phyloP scores from a whole-genome alignment of 2,888 invertebrate genomes.

The Polydrusus tereticollis region DNA sequence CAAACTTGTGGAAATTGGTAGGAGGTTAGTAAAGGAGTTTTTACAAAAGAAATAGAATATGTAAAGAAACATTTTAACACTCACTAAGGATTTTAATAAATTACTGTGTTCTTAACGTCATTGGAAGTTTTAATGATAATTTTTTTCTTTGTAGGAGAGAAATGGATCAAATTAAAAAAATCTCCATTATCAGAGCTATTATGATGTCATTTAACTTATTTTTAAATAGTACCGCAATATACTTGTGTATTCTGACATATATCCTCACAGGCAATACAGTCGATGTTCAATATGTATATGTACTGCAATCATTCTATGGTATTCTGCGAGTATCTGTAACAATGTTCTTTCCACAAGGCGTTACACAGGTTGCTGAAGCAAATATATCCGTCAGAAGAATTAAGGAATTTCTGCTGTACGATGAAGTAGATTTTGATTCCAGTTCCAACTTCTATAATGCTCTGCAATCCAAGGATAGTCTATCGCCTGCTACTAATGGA shows the following conservation, averaged over 20 bases:
- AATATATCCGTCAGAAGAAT: slow-evolving; percentile 62
- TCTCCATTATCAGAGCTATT: slow-evolving; percentile 76
- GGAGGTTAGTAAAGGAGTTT: slow-evolving; percentile 69
- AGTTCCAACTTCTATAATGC: slow-evolving; percentile 40
- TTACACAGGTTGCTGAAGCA: slow-evolving; percentile 79
- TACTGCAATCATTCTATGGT: slow-evolving; percentile 82
- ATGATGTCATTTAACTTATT: slow-evolving; percentile 78
- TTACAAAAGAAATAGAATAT: too few species aligned
- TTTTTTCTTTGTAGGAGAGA: slow-evolving; percentile 72
- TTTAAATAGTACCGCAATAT: slow-evolving; percentile 86
- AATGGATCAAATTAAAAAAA: slow-evolving; percentile 74
- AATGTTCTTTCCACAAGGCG: slow-evolving; percentile 74
- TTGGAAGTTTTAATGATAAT: too few species aligned
- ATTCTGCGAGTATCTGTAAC: slow-evolving; percentile 76
- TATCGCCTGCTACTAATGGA: background rate
- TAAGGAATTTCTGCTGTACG: slow-evolving; percentile 70
- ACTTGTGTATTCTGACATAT: slow-evolving; percentile 82
- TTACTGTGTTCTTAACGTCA: too few species aligned
- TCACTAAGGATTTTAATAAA: too few species aligned
- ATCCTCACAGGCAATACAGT: slow-evolving; percentile 74
- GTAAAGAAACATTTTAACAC: too few species aligned
- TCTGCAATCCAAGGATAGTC: slow-evolving; percentile 22
- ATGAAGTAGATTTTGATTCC: slow-evolving; percentile 59
- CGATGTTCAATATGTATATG: slow-evolving; percentile 77
- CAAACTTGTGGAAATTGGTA: slow-evolving; percentile 76